phyloP scores from a whole-genome alignment of 2,113 vertebrate species.

The Crotophaga sulcirostris region DNA sequence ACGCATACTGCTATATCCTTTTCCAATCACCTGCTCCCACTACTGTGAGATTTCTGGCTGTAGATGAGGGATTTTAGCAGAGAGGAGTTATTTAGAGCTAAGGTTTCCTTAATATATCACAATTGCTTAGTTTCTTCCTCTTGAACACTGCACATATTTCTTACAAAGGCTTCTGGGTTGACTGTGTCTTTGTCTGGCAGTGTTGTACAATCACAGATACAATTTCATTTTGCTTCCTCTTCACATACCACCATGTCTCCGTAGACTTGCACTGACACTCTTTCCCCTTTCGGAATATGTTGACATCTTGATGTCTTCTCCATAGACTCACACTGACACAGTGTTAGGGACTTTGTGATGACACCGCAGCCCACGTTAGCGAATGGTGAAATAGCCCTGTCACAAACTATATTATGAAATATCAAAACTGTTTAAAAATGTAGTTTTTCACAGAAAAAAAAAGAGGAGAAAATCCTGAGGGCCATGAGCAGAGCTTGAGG shows the following conservation, averaged over 20 bases:
- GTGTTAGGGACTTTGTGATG: slow-evolving; percentile 57
- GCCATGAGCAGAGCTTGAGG: slow-evolving; percentile 4
- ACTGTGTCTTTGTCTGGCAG: background rate
- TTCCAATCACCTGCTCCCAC: background rate
- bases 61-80: background rate
- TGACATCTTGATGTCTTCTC: slow-evolving; percentile 60
- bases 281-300: slow-evolving; percentile 25
- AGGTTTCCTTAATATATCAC: background rate
- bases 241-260: background rate
- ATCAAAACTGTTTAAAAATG: slow-evolving; percentile 34
- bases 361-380: slow-evolving; percentile 38
- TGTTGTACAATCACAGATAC: background rate
- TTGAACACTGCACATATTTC: background rate
- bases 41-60: background rate
- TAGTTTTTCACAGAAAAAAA: background rate
- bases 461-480: background rate
- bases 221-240: background rate
- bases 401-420: slow-evolving; percentile 47
- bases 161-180: background rate
- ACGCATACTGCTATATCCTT: background rate
- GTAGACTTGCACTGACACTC: slow-evolving; percentile 28
- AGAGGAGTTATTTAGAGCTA: background rate
- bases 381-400: slow-evolving; percentile 51
- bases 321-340: slow-evolving; percentile 51
- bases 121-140: background rate